These are phyloP conservation scores for Cactoblastis cactorum DNA, from an alignment of 2,888 invertebrate species.

Conservation along the genomic window DNA sequence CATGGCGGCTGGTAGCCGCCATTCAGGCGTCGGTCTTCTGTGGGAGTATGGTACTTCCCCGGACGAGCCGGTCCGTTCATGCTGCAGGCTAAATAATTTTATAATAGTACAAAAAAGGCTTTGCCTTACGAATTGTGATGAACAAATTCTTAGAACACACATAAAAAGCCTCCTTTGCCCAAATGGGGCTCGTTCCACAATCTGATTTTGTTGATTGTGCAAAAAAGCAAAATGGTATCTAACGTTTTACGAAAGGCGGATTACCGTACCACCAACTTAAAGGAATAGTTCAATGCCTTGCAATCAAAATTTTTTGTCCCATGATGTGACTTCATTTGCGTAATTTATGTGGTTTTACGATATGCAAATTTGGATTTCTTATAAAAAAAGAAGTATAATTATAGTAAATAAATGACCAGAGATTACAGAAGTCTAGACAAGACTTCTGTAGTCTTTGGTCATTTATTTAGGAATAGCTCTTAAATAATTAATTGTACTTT, in stretches of 20 bases:
- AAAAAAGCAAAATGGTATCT: constrained; percentile 38
- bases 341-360: constrained; percentile 6
- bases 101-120: no score
- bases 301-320: constrained; percentile 2
- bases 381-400: no score
- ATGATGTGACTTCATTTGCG: constrained; percentile 9
- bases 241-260: constrained; percentile 26
- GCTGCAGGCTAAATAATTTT: no score
- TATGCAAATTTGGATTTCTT: not conserved
- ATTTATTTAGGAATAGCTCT: no score
- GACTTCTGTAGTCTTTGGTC: no score
- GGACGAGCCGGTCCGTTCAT: no score
- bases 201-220: constrained; percentile 46
- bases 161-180: constrained; percentile 22
- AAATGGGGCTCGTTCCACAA: constrained; percentile 40
- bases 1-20: no score
- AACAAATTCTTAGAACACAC: constrained; percentile 25
- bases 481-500: no score
- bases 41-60: no score
- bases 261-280: constrained; percentile 39
- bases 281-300: constrained; percentile 46
- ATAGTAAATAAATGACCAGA: no score
- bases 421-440: no score
- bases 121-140: constrained; percentile 14
- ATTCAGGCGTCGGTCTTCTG: no score